Percentiles rank a stretch among this genome's conserved stretches.
These are phyloP conservation scores for Linyphia triangularis DNA, from an alignment of 2,888 invertebrate genomes.

Conservation along the genomic window DNA sequence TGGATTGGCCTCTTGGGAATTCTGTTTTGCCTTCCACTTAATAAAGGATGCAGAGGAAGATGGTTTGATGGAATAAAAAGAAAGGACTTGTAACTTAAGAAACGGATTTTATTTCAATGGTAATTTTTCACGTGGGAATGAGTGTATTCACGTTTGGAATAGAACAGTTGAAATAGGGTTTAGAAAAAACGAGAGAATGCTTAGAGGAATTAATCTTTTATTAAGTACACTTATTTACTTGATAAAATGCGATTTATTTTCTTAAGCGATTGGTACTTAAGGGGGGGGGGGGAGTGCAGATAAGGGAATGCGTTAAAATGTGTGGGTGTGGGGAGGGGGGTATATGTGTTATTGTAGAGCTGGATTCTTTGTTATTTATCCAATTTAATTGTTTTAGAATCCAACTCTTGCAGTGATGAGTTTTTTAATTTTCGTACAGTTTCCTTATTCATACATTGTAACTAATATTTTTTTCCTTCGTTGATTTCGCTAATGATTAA, in stretches of 20 bases:
- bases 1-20: slow-evolving; percentile 62
- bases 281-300: neutral
- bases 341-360: too few species aligned
- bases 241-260: neutral
- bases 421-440: too few species aligned
- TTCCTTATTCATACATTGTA: too few species aligned
- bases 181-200: neutral
- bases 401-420: too few species aligned
- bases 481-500: too few species aligned
- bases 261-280: neutral
- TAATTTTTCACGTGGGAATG: slow-evolving; percentile 10
- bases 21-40: slow-evolving; percentile 22
- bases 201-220: neutral
- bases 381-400: too few species aligned
- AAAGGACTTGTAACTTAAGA: neutral
- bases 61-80: neutral
- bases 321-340: too few species aligned
- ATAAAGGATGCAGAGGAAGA: neutral
- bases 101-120: slow-evolving; percentile 18
- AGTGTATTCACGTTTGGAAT: neutral
- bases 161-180: neutral
- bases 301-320: too few species aligned
- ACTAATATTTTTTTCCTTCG: too few species aligned
- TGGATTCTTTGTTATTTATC: too few species aligned
- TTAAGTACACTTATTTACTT: neutral